A percentile compares a stretch with the other conserved stretches of the same genome.
phyloP scores from a whole-genome alignment of 1,140 invertebrate genomes.

The Drosophila littoralis region DNA sequence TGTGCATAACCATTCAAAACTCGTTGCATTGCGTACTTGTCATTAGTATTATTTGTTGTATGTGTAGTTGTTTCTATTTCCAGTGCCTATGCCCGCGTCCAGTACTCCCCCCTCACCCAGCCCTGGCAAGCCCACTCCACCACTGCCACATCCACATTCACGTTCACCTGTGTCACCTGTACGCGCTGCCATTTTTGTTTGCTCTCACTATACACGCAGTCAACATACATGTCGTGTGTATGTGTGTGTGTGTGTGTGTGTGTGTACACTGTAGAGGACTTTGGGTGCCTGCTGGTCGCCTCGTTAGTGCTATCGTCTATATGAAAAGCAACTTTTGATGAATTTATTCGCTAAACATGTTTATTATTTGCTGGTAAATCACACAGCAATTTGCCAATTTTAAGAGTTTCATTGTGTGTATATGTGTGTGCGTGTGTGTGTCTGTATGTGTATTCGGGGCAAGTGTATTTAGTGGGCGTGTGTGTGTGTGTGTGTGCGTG shows the following conservation, averaged over 20 bases:
- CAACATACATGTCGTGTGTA: slow-evolving; percentile 11
- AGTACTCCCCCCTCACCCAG: neutral
- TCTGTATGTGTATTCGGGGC: neutral
- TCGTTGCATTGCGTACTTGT: slow-evolving; percentile 42
- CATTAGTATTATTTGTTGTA: slow-evolving; percentile 50
- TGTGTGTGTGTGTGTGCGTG: slow-evolving; percentile 39
- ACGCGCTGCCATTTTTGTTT: slow-evolving; percentile 68
- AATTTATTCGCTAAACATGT: slow-evolving; percentile 81
- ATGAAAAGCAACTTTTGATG: slow-evolving; percentile 73
- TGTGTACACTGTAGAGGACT: neutral
- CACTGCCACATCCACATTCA: neutral
- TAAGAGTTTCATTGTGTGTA: slow-evolving; percentile 44
- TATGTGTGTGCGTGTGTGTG: slow-evolving; percentile 11
- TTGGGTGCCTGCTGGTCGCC: slow-evolving; percentile 31
- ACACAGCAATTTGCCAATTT: slow-evolving; percentile 82
- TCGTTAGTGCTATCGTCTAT: slow-evolving; percentile 70
- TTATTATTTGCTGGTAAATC: slow-evolving; percentile 82
- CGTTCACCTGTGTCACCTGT: slow-evolving; percentile 54
- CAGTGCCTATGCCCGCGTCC: slow-evolving; percentile 6
- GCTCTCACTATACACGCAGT: slow-evolving; percentile 44
- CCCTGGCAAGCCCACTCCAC: neutral
- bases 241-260: slow-evolving; percentile 26
- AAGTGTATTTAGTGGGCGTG: slow-evolving; percentile 23
- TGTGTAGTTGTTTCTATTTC: slow-evolving; percentile 45
- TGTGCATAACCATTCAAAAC: slow-evolving; percentile 27